Evolutionary conservation across 2,113 vertebrate species (phyloP), one percentile per base, ranked within the genome.

Genomic region (Stegostoma tigrinum): DNA sequence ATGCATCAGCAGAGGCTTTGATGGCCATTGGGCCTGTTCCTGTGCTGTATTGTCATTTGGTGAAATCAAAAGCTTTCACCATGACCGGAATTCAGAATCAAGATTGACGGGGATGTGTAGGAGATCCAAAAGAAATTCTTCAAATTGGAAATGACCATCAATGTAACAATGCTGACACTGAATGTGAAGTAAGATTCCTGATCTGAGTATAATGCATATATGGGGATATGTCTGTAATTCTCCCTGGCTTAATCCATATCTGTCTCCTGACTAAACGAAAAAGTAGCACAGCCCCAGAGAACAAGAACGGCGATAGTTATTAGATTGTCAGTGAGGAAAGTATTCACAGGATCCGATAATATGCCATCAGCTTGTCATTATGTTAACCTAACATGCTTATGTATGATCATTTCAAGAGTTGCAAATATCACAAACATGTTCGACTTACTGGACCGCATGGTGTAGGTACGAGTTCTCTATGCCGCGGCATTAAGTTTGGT

Each of bases 391-490:
- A 38, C n/a, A 6, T 83, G 80, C 34, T 38, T 2, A n/a, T 80
- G n/a, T 0, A 38, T 1, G 21, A 17, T 83, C 38, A 83, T 38
- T 21, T 19, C 80, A 42, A 42, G 42, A 83, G 38, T 83, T 42
- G 0, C 80, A 83, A 87, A 52, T 45, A 17, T 12, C 14, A 90
- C 52, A 61, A 61, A 91, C 8, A 52, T 38, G 38, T 55, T 15
- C 0, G 96, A 97, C 97, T 97, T 96, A 98, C 98, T 86, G 98
- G 98, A 7, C 98, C 98, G 96, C 98, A 98, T 75, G 98, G 98
- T 1, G 98, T 98, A 0, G 98, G 98, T 96, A 98, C 97, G 95
- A 98, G 97, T 17, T 98, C 97, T 96, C 96, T 97, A 96, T 98
- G 98, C 95, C 98, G 97, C 0, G 98, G 98, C 61, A 96, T 97